Evolutionary conservation across 1,140 invertebrate species (phyloP).

Genomic region (Pantala flavescens): DNA sequence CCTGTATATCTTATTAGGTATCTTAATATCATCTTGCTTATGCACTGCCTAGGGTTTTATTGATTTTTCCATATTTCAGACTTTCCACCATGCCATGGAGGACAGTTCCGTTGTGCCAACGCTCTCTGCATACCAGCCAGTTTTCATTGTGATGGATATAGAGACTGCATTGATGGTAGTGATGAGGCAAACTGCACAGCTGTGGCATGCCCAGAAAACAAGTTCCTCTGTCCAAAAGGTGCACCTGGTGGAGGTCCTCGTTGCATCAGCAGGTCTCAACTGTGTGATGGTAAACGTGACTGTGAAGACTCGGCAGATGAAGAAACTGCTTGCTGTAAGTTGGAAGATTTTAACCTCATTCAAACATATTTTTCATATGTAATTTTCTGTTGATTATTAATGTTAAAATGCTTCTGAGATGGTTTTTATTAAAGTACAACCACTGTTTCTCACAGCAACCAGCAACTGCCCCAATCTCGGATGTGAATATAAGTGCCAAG

Average conservation of each 20-base stretch:
- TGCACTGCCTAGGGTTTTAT: too few relatives aligned
- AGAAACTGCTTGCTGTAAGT: constrained; percentile 76
- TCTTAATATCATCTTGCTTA: too few relatives aligned
- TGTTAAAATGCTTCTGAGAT: background rate
- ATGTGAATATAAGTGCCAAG: constrained; percentile 83
- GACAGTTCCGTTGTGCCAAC: constrained; percentile 88
- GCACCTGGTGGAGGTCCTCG: constrained; percentile 54
- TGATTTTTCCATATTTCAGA: constrained; percentile 44
- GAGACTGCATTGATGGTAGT: constrained; percentile 74
- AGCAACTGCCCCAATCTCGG: constrained; percentile 63
- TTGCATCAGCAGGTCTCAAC: constrained; percentile 75
- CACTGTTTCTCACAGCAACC: constrained; percentile 44
- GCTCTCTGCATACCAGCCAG: constrained; percentile 80
- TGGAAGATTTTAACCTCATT: background rate
- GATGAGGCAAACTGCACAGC: constrained; percentile 85
- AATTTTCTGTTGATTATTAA: constrained; percentile 19
- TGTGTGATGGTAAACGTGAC: constrained; percentile 83
- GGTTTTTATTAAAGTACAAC: background rate
- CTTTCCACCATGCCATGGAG: constrained; percentile 79
- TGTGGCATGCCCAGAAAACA: constrained; percentile 80
- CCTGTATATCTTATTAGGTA: too few relatives aligned
- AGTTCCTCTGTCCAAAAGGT: constrained; percentile 80
- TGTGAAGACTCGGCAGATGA: constrained; percentile 88
- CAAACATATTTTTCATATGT: constrained; percentile 17
- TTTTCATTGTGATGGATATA: constrained; percentile 72